Percentiles rank a stretch among this genome's conserved stretches.
These are phyloP conservation scores for Bursaphelenchus okinawaensis DNA, from an alignment of 2,888 invertebrate species.

Conservation along the genomic window DNA sequence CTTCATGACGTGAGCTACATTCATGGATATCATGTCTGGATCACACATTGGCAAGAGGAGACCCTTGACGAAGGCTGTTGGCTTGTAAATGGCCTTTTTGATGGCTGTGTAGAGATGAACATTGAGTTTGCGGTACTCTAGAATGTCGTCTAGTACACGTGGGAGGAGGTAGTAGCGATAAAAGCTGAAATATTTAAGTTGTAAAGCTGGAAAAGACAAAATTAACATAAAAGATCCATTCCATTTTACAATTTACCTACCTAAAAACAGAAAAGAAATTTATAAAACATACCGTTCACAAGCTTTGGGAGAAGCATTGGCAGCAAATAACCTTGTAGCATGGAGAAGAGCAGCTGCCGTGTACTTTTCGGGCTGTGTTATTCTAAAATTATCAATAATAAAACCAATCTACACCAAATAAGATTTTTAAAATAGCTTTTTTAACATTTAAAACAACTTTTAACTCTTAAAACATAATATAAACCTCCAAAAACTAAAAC, in stretches of 20 bases:
- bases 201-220: no score
- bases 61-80: constrained; percentile 95
- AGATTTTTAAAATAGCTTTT: no score
- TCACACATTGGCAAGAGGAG: constrained; percentile 68
- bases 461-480: not conserved
- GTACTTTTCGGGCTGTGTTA: constrained; percentile 82
- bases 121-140: constrained; percentile 87
- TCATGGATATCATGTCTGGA: constrained; percentile 84
- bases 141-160: constrained; percentile 81
- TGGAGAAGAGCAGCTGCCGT: constrained; percentile 95
- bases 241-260: no score
- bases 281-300: constrained; percentile 5
- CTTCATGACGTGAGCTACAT: constrained; percentile 90
- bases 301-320: constrained; percentile 88
- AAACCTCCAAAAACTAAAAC: not conserved
- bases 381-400: constrained; percentile 19
- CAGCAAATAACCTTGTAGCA: constrained; percentile 90
- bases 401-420: no score
- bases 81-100: constrained; percentile 86
- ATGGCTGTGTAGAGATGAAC: constrained; percentile 92
- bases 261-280: not conserved
- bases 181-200: constrained; percentile 67
- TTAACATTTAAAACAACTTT: not conserved
- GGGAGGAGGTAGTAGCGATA: constrained; percentile 88
- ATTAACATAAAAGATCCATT: no score